Evolutionary conservation across 2,888 invertebrate genomes (phyloP), one percentile per base, ranked within the genome.

Genomic region (Drosophila anceps): DNA sequence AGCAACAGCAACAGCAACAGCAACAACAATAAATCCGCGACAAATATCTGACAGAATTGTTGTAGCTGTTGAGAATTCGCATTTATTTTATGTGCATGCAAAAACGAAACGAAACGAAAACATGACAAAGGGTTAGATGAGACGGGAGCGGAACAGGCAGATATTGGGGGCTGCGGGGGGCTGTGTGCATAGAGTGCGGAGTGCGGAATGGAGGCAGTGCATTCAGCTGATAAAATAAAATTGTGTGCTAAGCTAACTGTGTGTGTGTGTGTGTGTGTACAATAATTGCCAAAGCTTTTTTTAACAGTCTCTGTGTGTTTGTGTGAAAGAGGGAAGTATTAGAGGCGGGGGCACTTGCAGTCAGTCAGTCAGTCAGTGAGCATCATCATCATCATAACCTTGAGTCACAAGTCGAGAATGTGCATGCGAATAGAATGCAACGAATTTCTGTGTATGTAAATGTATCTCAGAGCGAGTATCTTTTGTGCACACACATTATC

Each of bases 331-430:
- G 18, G 10, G 57, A n/a, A 10, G 48, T n/a, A 27, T 27, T 46
- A 48, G 8, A 20, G 27, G 27, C 24, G 31, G 31, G 5, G 35
- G 48, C 13, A 48, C 29, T 39, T 43, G 55, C 57, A 41, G 39
- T 29, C 53, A 61, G 60, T 67, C 69, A 71, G 66, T 55, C 62
- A 75, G 71, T 37, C 61, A 75, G 67, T 31, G 63, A 71, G 48
- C 74, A 75, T 27, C 79, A 79, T 55, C 73, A 80, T 77, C 73
- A 80, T 80, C 82, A 79, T 87, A 84, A 84, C 84, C 84, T 84
- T 84, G 84, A 84, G 84, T 84, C 84, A 87, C 84, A 82, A 84
- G 82, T 76, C 67, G 84, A 87, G 84, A 85, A 84, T 84, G 84
- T 82, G 87, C 82, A 79, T 86, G 87, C 81, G 72, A 87, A 76